Evolutionary conservation across 2,888 invertebrate species (phyloP), one percentile per base, ranked within the genome.

Genomic region (Machimus rusticus): DNA sequence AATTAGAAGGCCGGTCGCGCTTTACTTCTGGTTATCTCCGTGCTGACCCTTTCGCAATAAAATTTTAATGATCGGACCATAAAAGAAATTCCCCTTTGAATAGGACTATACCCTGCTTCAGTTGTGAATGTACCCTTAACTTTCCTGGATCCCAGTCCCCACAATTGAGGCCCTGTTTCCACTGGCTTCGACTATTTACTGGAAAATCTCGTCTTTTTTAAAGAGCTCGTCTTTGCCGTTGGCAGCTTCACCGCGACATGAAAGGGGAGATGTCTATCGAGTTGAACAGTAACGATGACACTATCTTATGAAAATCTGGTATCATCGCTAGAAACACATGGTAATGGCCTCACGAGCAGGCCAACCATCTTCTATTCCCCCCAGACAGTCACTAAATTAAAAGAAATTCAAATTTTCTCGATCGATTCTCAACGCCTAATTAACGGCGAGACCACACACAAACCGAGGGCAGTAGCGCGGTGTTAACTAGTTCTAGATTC

Each of bases 341-440:
- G 79, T 79, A 79, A 79, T 79, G 31, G 31, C 79, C 46, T 79
- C 51, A 51, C 79, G 79, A 79, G 34, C 37, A 76, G 19, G 23
- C 23, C 66, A 66, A 66, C 66, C 66, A 19, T 55, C 66, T 66
- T 23, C 23, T 66, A 66, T 4, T 0, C 66, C 66, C 28, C 66
- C 8, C 0, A 8, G 79, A 79, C 31, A 79, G 79, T 28, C 79
- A 79, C 51, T 79, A 79, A 79, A 79, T 79, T 79, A 79, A 79
- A 34, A 79, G 46, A 79, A 79, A 79, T 79, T 79, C 79, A 79
- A 79, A 79, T 79, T 79, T 79, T 79, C 79, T 51, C 79, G 79
- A 79, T 79, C 79, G 79, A 79, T 79, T 79, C 79, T 55, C 79
- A 79, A 79, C 79, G 79, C 79, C 79, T 79, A 79, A 79, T 79